These are phyloP conservation scores for Noctua fimbriata DNA, from an alignment of 2,888 invertebrate genomes.

Conservation along the genomic window DNA sequence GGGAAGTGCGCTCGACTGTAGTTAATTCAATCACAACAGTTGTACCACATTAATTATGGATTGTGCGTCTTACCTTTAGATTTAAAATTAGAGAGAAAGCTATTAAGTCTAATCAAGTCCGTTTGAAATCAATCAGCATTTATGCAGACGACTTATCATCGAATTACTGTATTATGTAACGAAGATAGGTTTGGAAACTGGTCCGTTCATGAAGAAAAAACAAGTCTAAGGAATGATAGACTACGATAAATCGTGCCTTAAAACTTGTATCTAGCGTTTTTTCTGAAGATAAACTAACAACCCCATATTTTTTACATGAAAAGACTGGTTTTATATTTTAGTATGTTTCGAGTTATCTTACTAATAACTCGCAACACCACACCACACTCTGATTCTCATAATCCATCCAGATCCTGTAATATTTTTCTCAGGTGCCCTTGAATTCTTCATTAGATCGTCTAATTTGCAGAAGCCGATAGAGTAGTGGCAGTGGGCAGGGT, in stretches of 20 bases:
- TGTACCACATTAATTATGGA: conserved; percentile 58
- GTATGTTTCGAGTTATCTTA: background rate
- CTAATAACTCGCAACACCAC: background rate
- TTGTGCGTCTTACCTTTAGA: conserved; percentile 25
- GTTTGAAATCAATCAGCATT: background rate
- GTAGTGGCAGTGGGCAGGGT: background rate
- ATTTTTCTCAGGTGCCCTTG: background rate
- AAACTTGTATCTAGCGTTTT: background rate
- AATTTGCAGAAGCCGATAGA: background rate
- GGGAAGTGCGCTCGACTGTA: conserved; percentile 72
- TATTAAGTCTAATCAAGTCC: no score
- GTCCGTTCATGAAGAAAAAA: background rate
- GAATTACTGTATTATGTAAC: background rate
- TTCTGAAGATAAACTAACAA: background rate
- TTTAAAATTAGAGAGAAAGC: background rate
- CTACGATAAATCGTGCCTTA: background rate
- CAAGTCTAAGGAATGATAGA: background rate
- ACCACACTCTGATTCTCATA: background rate
- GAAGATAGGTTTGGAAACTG: background rate
- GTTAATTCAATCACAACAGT: conserved; percentile 83
- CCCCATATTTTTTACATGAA: background rate
- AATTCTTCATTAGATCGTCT: background rate
- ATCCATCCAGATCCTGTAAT: background rate
- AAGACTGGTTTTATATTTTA: background rate
- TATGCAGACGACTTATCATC: background rate